Percentiles rank a stretch among this genome's conserved stretches.
phyloP scores from a whole-genome alignment of 1,140 invertebrate species.

The Hycleus phaleratus region DNA sequence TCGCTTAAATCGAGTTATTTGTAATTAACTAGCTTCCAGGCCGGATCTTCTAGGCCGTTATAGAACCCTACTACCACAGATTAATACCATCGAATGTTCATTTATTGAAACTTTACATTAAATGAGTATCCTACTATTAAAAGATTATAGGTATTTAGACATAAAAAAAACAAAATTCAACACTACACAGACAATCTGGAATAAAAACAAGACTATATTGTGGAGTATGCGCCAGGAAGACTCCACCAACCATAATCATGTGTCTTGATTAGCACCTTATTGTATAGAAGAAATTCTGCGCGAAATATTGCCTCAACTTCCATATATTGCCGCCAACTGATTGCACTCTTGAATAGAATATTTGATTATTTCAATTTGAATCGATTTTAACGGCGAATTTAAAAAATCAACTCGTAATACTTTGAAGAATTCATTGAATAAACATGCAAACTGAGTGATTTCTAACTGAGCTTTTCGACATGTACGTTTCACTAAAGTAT shows the following conservation, averaged over 20 bases:
- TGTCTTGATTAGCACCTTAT: slow-evolving; percentile 42
- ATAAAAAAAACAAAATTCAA: too few relatives aligned
- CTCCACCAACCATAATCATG: slow-evolving; percentile 36
- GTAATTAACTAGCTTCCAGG: slow-evolving; percentile 39
- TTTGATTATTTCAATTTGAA: not conserved
- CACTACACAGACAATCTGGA: not conserved
- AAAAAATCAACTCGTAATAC: too few relatives aligned
- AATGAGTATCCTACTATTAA: not conserved
- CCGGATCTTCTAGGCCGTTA: not conserved
- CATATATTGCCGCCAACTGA: slow-evolving; percentile 8
- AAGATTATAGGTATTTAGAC: not conserved
- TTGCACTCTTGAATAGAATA: slow-evolving; percentile 11
- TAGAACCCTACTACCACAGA: slow-evolving; percentile 5
- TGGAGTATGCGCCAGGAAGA: slow-evolving; percentile 26
- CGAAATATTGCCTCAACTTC: slow-evolving; percentile 12
- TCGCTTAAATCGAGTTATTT: slow-evolving; percentile 43
- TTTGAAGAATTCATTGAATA: too few relatives aligned
- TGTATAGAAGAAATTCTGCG: slow-evolving; percentile 39
- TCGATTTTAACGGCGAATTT: too few relatives aligned
- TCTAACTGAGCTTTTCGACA: too few relatives aligned
- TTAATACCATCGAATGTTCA: slow-evolving; percentile 23
- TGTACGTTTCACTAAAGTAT: too few relatives aligned
- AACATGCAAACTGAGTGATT: too few relatives aligned
- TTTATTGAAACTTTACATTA: slow-evolving; percentile 14
- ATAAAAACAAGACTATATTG: slow-evolving; percentile 32